Evolutionary conservation across 2,113 vertebrate genomes (phyloP), one percentile per base, ranked within the genome.

Genomic region (Damaliscus lunatus): DNA sequence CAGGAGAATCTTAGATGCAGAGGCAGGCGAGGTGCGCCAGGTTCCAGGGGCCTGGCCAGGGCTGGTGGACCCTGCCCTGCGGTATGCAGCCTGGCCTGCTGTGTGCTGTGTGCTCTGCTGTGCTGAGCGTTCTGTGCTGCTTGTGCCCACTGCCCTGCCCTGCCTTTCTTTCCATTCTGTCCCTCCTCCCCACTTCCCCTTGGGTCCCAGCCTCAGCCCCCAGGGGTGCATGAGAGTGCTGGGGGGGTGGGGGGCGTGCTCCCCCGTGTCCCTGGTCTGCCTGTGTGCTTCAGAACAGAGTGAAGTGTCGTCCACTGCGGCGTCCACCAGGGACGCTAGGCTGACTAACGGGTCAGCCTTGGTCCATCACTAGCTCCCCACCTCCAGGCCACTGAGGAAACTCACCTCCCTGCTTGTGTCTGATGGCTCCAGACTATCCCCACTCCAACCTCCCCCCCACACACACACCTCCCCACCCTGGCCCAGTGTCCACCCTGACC

Each of bases 1-100:
- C 99, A 99, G 99, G 99, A 96, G 78, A 95, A 86, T 36, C 48
- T 40, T 88, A 98, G 93, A 89, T 48, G 59, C 93, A 74, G 97
- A 98, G 98, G 97, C 98, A 96, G 87, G 93, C 88, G 93, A 98
- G 98, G 98, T 98, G 97, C 98, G 1, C 95, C 98, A 85, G 98
- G 99, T 98, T 98, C 98, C 83, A 92, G 96, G 50, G 98, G 98
- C 98, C 99, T 98, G 91, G 98, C 97, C 1, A 90, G 96, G 98
- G 96, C 83, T 96, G 83, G 89, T 3, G 46, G 98, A 98, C 99
- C 99, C 98, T 99, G 99, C 99, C 99, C 99, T 98, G 97, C 98
- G 99, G 99, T 99, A 99, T 52, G 92, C 99, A 98, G 99, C 97
- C 98, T 98, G 98, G 93, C 96, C 67, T 82, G 96, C 90, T 77